These are phyloP conservation scores for Cetoscarus ocellatus DNA, from an alignment of 2,797 vertebrate genomes.

Conservation along the genomic window DNA sequence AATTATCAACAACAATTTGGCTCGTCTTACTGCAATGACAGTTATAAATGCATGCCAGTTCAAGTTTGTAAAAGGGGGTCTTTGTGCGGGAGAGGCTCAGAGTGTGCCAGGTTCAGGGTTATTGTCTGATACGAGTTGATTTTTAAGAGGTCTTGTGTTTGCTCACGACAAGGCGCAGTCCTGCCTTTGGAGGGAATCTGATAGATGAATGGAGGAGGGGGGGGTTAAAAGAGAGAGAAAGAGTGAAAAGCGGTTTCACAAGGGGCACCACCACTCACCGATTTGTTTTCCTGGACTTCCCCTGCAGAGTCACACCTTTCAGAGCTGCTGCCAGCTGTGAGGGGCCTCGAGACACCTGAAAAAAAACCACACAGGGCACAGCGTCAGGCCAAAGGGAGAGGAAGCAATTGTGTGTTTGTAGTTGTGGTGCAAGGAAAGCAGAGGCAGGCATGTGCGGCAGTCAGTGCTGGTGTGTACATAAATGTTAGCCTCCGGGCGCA, in stretches of 20 bases:
- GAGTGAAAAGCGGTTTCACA: conserved; percentile 35
- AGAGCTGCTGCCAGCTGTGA: conserved; percentile 87
- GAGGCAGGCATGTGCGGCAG: conserved; percentile 13
- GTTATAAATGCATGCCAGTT: conserved; percentile 75
- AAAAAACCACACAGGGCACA: conserved; percentile 82
- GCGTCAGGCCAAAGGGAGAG: conserved; percentile 45
- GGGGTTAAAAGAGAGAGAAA: conserved; percentile 12
- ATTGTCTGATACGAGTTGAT: conserved; percentile 59
- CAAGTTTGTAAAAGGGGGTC: conserved; percentile 65
- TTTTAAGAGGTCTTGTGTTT: conserved; percentile 56
- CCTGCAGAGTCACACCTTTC: conserved; percentile 88
- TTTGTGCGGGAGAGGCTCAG: conserved; percentile 54
- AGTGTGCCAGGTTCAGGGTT: conserved; percentile 55
- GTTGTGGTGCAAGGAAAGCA: conserved; percentile 9
- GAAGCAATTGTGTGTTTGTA: conserved; percentile 48
- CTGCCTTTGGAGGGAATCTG: conserved; percentile 47
- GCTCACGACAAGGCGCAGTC: conserved; percentile 46
- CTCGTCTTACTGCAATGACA: conserved; percentile 68
- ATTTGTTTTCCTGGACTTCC: conserved; percentile 87
- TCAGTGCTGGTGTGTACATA: conserved; percentile 44
- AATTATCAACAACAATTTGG: conserved; percentile 80
- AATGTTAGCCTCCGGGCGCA: conserved; percentile 47
- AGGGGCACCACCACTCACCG: conserved; percentile 76
- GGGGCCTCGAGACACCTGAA: conserved; percentile 87
- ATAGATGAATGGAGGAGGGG: conserved; percentile 55